Conservation (phyloP, 2,113 vertebrate genomes). For the Lophius piscatorius region DNA sequence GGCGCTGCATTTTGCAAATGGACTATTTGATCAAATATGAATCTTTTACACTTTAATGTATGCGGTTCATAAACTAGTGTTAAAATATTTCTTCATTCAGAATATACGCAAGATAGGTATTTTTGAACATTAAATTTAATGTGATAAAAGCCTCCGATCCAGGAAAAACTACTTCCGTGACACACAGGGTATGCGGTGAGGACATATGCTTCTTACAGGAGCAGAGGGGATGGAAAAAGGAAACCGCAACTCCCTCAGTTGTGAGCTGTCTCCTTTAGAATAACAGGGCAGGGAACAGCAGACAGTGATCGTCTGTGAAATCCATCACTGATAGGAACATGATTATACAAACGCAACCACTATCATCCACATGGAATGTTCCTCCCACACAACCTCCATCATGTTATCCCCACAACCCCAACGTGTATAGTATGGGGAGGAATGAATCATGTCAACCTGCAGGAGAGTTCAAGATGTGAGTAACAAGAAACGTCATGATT, state of each 20-base stretch:
- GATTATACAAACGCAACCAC: conserved; percentile 52
- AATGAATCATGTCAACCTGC: conserved; percentile 34
- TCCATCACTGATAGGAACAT: conserved; percentile 66
- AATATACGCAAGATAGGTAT: too few relatives aligned
- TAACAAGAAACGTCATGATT: conserved; percentile 13
- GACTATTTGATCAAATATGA: too few relatives aligned
- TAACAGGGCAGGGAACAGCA: conserved; percentile 33
- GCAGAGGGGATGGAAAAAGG: conserved; percentile 14
- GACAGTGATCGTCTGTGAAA: conserved; percentile 62
- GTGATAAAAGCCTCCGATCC: too few relatives aligned
- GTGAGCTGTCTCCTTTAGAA: conserved; percentile 39
- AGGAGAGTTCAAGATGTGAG: conserved; percentile 9
- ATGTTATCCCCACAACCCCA: conserved; percentile 26
- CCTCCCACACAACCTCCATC: conserved; percentile 57
- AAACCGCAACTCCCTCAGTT: conserved; percentile 41
- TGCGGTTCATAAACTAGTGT: too few relatives aligned
- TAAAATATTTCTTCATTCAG: too few relatives aligned
- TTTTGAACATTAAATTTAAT: conserved; percentile 25
- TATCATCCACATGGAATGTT: conserved; percentile 71
- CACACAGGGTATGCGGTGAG: neutral
- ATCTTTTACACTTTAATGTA: too few relatives aligned
- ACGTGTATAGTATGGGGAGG: conserved; percentile 11
- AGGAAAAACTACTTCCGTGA: too few relatives aligned
- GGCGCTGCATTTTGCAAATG: too few relatives aligned
- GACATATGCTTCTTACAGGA: conserved; percentile 14